Base-by-base conservation (phyloP, 2,888 invertebrate species). In the Onchidella celtica region DNA sequence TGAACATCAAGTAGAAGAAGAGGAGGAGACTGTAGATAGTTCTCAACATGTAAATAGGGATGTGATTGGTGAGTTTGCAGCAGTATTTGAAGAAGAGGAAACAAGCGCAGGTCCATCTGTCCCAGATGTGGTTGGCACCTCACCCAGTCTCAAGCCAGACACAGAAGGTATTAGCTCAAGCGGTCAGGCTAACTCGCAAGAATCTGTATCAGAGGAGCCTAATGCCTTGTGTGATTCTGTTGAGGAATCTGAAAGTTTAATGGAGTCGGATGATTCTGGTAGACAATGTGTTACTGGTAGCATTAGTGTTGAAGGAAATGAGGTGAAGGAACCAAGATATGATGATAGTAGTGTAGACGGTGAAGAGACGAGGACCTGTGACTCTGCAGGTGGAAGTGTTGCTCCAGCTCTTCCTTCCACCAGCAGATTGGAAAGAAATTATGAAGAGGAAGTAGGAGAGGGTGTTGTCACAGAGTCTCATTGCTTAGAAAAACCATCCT, bases 21-120 rank as follows among this genome's bases (percentile, higher is more conserved):
- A 55, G 9, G 24, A 17, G 21, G 79, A 79, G 17, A n/a, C 40
- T 61, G 79, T 79, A 27, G 79, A 79, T 69, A 79, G 79, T 34
- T 79, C 79, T 24, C 79, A 79, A 27, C 79, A 79, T 79, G 79
- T 79, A 79, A 57, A 78, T 78, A 78, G 70, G 21, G 11, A 61
- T 29, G 27, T 14, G 11, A 1, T 36, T n/a, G 40, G 40, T 27
- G 9, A 36, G 36, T 36, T 57, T 3, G 17, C 78, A 27, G 59
- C 69, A 78, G 78, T 59, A 40, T 78, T 70, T 40, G 61, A 47
- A 40, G 34, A 79, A 17, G 11, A 27, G 65, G 34, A 36, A n/a
- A n/a, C 14, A 27, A 36, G 21, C 29, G 61, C 32, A 6, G 6
- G 17, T 38, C 29, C 70, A 21, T 32, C 24, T 9, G 36, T 32